Evolutionary conservation across 1,140 invertebrate species (phyloP), one percentile per base, ranked within the genome.

Genomic region (Zaprionus africanus): DNA sequence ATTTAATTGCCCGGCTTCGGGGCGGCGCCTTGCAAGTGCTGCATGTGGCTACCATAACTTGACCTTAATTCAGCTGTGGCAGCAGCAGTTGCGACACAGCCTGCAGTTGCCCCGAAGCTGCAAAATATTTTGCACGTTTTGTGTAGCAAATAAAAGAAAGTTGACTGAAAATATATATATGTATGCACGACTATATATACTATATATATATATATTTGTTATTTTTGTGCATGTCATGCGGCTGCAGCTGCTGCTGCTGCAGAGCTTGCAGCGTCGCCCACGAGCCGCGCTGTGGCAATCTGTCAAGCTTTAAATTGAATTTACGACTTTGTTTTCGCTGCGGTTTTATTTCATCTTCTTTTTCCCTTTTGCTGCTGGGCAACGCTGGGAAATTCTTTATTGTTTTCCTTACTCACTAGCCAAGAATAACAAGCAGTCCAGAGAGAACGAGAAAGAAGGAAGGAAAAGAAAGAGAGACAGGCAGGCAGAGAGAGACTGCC

Each of bases 231-330:
- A 70, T 65, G 79, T 76, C 80, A 78, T 78, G 83, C 41, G 36
- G 59, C 34, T 34, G 66, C 26, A 19, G 68, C 62, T 71, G 78
- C 78, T 70, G 26, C 57, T 63, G 51, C 60, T 11, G n/a, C 41
- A 11, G 7, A 7, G n/a, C 41, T 9, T 46, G 41, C 41, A 46
- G 41, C 41, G 17, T 43, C 66, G 51, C 66, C 80, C 57, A 36
- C 28, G 22, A 62, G 72, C 81, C 75, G 75, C 85, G 74, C 53
- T 81, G 68, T 90, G 78, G 87, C 87, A 90, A 90, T 90, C 87
- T 90, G 87, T 90, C 87, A 90, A 87, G 87, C 87, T 91, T 90
- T 91, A 90, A 90, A 90, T 90, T 90, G 82, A 91, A 90, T 90
- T 90, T 90, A 91, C 87, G 87, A 83, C 84, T 88, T 88, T 88